These are phyloP conservation scores for Oscheius sp. DNA, from an alignment of 2,888 invertebrate species.

Conservation along the genomic window DNA sequence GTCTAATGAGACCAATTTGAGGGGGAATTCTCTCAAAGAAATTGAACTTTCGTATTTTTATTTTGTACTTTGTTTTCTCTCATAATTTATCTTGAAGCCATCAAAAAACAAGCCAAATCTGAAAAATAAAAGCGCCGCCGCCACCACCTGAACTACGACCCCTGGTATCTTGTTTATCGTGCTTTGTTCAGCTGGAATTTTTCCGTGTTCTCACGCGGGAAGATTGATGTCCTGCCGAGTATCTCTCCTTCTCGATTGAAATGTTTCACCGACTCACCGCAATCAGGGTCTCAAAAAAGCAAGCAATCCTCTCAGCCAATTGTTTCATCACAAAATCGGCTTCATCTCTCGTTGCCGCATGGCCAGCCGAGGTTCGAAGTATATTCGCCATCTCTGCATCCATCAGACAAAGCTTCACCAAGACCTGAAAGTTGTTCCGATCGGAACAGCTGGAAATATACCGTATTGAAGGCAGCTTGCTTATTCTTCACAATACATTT, in stretches of 20 bases:
- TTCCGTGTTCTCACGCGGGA: neutral
- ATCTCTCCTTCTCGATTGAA: neutral
- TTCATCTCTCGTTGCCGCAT: slow-evolving; percentile 29
- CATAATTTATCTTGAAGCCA: neutral
- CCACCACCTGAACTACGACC: neutral
- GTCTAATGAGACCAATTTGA: too few relatives aligned
- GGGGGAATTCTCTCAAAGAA: too few relatives aligned
- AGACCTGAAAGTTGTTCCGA: neutral
- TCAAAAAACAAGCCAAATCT: neutral
- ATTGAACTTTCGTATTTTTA: neutral
- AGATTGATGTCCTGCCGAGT: slow-evolving; percentile 2
- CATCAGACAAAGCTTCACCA: slow-evolving; percentile 7
- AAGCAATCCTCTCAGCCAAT: slow-evolving; percentile 31
- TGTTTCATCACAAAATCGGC: slow-evolving; percentile 32
- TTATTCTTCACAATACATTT: slow-evolving; percentile 5
- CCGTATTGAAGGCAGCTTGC: slow-evolving; percentile 21
- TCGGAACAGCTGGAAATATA: neutral
- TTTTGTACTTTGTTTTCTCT: neutral
- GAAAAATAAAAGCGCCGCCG: neutral
- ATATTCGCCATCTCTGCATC: slow-evolving; percentile 14
- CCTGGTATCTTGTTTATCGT: neutral
- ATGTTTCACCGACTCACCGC: neutral
- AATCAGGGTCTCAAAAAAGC: slow-evolving; percentile 25
- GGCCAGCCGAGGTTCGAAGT: slow-evolving; percentile 9
- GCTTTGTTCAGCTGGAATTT: slow-evolving; percentile 6